Base-by-base conservation (phyloP, 2,113 vertebrate species). In the Amphiprion ocellaris region DNA sequence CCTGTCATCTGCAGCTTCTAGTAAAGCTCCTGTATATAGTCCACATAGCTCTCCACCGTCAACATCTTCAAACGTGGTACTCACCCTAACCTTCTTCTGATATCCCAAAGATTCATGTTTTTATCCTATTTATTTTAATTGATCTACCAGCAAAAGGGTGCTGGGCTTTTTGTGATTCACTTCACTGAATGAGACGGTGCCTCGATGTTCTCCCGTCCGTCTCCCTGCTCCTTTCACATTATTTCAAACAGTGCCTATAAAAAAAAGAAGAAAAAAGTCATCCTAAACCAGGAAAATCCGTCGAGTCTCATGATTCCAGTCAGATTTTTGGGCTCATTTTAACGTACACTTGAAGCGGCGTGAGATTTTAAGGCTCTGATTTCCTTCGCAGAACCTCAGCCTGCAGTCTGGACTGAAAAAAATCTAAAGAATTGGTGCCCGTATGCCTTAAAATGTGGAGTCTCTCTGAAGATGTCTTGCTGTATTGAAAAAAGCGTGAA, bases 21-120 rank as follows among this genome's bases (percentile, higher is more conserved):
- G 82, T 90, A 69, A 83, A 82, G 65, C 63, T 78, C 21, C 11
- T 85, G 82, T 84, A 77, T 75, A 74, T 83, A 77, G 58, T 70
- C 79, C 60, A 44, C 74, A 73, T 77, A 70, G 82, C 87, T 82
- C 73, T 85, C 69, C 69, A 4, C 55, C 81, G 58, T 62, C 60
- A n/a, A 58, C 83, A 74, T 82, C 69, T 70, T 77, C 82, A 84
- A 84, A 72, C 49, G 69, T 84, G 88, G 86, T 90, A 90, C 89
- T 89, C 78, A 79, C 85, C 83, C 71, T 83, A 71, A 79, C 88
- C 77, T 68, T 74, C 61, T 30, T 69, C 74, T 75, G 66, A 81
- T 66, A 89, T 88, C 86, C 90, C 91, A 93, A 92, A 93, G 90
- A 92, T 87, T 87, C 44, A 2, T 78, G 49, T 80, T 87, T 79